Evolutionary conservation across 2,113 vertebrate species (phyloP), one percentile per base, ranked within the genome.

Genomic region (Egretta garzetta): DNA sequence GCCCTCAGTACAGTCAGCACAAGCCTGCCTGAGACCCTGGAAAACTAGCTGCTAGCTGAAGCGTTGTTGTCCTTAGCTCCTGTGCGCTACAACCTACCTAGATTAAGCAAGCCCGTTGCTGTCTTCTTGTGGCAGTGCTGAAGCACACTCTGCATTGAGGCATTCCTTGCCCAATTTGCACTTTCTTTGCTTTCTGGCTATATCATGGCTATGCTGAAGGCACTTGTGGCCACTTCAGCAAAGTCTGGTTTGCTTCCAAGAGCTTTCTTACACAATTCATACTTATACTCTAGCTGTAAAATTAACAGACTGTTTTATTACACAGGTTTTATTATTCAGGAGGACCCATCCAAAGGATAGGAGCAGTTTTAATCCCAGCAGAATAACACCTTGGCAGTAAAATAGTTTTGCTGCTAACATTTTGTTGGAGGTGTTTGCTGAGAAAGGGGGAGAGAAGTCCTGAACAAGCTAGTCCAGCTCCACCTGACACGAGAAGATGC

Each of bases 271-370:
- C 58, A 63, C 58, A 75, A 87, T 59, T 64, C 90, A 26, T 55
- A 5, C 67, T 27, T 74, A 28, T 28, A 26, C 14, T 62, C 14
- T 6, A 62, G 91, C 81, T 85, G 74, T 94, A 92, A 95, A 93
- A 86, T 90, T 93, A 96, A 80, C 91, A 97, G 75, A n/a, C 80
- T 94, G 43, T 85, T 94, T 96, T 82, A 92, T 94, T 68, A 28
- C 53, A 4, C 11, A 49, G 39, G 68, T 55, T 85, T 76, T 68
- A 70, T 62, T 81, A 47, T 64, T 56, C 66, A 72, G 81, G 50
- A 87, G 64, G 39, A 49, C 76, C 66, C 82, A 32, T 58, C 30
- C 92, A 64, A 72, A 71, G 49, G 60, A 43, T 71, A 37, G 86
- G 80, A 87, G 76, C 71, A 49, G n/a, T 70, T 96, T 93, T 72